Evolutionary conservation across 2,113 vertebrate genomes (phyloP).

Genomic region (Sprattus sprattus): DNA sequence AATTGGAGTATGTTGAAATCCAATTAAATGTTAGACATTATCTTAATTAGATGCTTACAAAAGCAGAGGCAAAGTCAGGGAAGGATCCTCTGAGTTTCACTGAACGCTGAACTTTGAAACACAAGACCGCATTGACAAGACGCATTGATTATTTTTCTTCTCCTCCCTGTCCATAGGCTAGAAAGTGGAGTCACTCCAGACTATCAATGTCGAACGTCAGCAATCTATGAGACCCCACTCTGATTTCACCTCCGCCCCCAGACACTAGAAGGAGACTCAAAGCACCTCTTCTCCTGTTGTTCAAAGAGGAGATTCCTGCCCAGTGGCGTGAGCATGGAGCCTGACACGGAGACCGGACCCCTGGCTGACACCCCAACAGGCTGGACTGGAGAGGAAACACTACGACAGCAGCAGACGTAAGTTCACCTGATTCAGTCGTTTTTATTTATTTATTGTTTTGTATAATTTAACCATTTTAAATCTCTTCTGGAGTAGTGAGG

Average conservation of each 20-base stretch:
- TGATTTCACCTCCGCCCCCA: slow-evolving; percentile 45
- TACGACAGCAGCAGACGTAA: slow-evolving; percentile 51
- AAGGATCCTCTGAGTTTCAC: slow-evolving; percentile 64
- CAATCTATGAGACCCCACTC: background rate
- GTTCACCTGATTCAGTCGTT: slow-evolving; percentile 20
- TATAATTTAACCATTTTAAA: background rate
- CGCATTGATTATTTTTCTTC: slow-evolving; percentile 66
- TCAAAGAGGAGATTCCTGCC: slow-evolving; percentile 39
- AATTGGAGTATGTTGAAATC: slow-evolving; percentile 62
- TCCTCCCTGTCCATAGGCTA: slow-evolving; percentile 61
- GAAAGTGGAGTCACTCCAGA: slow-evolving; percentile 63
- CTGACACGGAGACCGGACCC: slow-evolving; percentile 28
- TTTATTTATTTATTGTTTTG: background rate
- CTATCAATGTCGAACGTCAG: slow-evolving; percentile 57
- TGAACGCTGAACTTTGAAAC: slow-evolving; percentile 70
- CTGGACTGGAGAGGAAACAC: slow-evolving; percentile 4
- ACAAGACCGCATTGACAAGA: slow-evolving; percentile 68
- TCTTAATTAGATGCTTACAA: slow-evolving; percentile 66
- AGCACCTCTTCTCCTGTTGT: slow-evolving; percentile 33
- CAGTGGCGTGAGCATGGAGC: slow-evolving; percentile 56
- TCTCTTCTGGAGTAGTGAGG: background rate
- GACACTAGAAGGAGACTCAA: slow-evolving; percentile 31
- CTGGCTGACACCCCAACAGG: slow-evolving; percentile 25
- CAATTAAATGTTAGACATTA: slow-evolving; percentile 63
- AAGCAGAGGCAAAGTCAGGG: slow-evolving; percentile 46